phyloP scores from a whole-genome alignment of 2,797 vertebrate genomes.

The Ciconia nigra region DNA sequence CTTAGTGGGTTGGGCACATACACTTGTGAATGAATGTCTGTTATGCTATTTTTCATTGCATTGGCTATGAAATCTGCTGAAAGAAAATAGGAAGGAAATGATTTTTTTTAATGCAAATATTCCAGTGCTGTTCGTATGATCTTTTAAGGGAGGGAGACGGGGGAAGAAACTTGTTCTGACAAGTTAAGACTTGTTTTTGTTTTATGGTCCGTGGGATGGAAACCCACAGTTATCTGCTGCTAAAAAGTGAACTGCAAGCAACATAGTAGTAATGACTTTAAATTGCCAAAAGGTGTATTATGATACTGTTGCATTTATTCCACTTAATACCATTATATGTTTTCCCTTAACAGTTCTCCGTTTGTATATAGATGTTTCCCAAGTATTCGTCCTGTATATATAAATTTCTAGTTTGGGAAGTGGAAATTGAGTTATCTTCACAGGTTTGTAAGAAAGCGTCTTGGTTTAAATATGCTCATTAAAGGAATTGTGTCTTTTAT shows the following conservation, averaged over 20 bases:
- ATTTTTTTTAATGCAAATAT: neutral
- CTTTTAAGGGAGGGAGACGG: neutral
- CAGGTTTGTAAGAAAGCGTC: neutral
- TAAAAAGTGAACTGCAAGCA: neutral
- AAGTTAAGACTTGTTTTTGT: neutral
- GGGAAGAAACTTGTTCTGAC: neutral
- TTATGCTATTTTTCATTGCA: neutral
- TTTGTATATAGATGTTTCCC: neutral
- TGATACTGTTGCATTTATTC: neutral
- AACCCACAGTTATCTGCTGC: neutral
- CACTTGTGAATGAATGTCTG: neutral
- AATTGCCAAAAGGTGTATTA: conserved; percentile 6
- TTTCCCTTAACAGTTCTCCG: neutral
- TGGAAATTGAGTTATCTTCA: neutral
- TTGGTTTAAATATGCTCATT: neutral
- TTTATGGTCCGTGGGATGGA: neutral
- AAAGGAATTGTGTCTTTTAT: neutral
- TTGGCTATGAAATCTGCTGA: neutral
- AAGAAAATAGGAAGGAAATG: neutral
- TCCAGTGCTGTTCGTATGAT: neutral
- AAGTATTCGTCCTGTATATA: neutral
- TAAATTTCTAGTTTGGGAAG: neutral
- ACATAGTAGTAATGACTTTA: neutral
- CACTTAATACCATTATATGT: neutral
- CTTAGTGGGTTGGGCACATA: neutral